Evolutionary conservation across 2,113 vertebrate genomes (phyloP).

Genomic region (Mormyrus lacerda): DNA sequence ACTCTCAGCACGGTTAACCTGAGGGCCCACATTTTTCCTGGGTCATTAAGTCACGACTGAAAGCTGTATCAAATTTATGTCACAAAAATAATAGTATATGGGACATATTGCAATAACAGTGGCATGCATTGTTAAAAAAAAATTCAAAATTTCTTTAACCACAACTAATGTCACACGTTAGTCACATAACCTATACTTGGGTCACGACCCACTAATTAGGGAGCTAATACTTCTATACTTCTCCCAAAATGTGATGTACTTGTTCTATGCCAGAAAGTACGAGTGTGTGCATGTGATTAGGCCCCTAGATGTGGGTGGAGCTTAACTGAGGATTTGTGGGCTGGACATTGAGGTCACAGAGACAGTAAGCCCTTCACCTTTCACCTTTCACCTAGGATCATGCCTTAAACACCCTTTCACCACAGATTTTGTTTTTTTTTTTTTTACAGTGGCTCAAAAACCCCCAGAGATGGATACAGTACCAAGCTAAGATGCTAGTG

Average conservation of each 20-base stretch:
- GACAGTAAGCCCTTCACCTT: background rate
- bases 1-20: background rate
- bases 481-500: background rate
- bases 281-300: background rate
- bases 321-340: background rate
- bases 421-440: background rate
- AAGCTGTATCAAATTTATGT: background rate
- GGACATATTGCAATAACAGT: background rate
- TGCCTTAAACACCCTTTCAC: background rate
- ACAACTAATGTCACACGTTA: background rate
- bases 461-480: background rate
- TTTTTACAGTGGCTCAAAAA: background rate
- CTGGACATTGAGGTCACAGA: background rate
- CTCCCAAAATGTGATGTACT: background rate
- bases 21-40: background rate
- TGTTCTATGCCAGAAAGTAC: background rate
- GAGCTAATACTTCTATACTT: background rate
- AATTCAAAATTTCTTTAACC: background rate
- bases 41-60: background rate
- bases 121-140: background rate
- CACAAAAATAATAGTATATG: background rate
- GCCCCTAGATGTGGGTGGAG: background rate
- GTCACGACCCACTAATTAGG: background rate
- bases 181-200: background rate
- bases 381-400: background rate